Percentiles rank a stretch among this genome's conserved stretches.
Conservation (phyloP, 2,797 vertebrate genomes). For the Acomys russatus region DNA sequence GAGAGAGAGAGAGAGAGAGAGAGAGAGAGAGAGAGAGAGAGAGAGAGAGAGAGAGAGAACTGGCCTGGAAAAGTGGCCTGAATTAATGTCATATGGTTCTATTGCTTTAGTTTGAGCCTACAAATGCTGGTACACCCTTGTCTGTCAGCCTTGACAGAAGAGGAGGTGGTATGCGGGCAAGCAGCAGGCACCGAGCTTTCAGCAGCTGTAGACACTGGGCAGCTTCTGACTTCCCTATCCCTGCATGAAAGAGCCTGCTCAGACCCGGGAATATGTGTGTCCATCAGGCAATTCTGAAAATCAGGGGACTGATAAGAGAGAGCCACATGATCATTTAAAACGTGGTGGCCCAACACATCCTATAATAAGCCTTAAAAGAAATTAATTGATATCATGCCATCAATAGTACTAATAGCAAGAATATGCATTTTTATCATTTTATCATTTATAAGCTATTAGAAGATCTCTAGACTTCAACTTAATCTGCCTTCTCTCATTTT, state of each 20-base stretch:
- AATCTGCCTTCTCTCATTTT: conserved; percentile 34
- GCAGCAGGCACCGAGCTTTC: conserved; percentile 76
- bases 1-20: not conserved
- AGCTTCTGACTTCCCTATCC: conserved; percentile 46
- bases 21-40: too few species aligned
- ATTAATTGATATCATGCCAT: conserved; percentile 47
- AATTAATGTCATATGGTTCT: conserved; percentile 85
- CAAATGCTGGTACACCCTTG: conserved; percentile 84
- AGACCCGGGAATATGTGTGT: conserved; percentile 77
- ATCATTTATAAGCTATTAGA: conserved; percentile 26
- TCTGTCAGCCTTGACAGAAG: conserved; percentile 78
- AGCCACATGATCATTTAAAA: conserved; percentile 45
- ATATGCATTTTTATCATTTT: conserved; percentile 51
- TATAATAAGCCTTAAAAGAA: conserved; percentile 44
- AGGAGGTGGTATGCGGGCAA: conserved; percentile 80
- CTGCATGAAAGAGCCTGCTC: conserved; percentile 72
- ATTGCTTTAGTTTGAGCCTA: conserved; percentile 85
- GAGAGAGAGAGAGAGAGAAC: not conserved
- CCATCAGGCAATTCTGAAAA: conserved; percentile 82
- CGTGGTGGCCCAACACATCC: not conserved
- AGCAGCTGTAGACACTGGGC: conserved; percentile 60
- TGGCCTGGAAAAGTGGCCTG: conserved; percentile 85
- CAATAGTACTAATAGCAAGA: conserved; percentile 27
- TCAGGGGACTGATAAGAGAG: conserved; percentile 69
- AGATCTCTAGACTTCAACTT: conserved; percentile 2